These are phyloP conservation scores for Onychostruthus taczanowskii DNA, from an alignment of 2,113 vertebrate species.

Conservation along the genomic window DNA sequence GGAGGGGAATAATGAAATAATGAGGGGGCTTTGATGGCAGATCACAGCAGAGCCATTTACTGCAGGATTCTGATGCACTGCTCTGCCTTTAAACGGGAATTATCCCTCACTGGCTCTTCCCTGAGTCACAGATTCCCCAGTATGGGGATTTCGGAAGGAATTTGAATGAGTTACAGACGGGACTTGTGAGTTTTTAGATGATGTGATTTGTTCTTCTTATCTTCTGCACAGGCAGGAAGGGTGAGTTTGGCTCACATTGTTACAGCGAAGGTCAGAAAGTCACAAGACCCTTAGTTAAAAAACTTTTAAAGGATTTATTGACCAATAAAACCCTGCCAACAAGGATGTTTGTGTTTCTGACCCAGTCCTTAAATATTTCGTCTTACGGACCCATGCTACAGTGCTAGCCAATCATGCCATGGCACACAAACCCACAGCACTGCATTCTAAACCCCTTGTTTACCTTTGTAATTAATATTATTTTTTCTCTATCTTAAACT, in stretches of 20 bases:
- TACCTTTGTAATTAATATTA: background rate
- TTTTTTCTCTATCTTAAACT: background rate
- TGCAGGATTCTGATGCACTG: background rate
- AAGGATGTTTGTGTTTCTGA: background rate
- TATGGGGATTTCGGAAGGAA: background rate
- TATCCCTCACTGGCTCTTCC: background rate
- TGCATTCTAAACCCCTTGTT: background rate
- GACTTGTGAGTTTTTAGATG: background rate
- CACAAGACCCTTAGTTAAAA: background rate
- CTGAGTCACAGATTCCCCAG: rapidly evolving
- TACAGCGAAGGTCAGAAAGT: background rate
- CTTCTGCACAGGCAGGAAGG: background rate
- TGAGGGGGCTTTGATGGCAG: background rate
- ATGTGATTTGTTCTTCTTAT: background rate
- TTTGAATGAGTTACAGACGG: background rate
- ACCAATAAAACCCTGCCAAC: background rate
- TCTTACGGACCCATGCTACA: background rate
- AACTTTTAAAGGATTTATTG: background rate
- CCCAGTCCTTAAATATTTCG: background rate
- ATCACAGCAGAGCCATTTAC: background rate
- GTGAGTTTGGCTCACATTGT: background rate
- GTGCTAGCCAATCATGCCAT: background rate
- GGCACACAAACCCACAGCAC: background rate
- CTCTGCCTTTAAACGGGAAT: background rate
- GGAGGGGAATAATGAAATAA: background rate